Base-by-base conservation (phyloP, 2,797 vertebrate species). In the Xerus rutilus region DNA sequence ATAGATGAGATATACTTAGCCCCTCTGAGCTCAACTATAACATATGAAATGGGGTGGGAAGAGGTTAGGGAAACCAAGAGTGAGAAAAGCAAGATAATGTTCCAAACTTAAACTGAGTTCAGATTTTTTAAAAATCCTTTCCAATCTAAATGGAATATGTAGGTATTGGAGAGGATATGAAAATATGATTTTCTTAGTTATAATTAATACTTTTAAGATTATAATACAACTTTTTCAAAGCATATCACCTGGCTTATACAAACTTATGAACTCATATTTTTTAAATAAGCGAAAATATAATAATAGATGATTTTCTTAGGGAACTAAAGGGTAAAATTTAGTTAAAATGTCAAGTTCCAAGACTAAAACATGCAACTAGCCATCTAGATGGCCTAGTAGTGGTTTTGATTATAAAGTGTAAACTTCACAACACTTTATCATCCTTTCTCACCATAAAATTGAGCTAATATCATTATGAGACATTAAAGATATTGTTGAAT, bases 331-430 rank as follows among this genome's bases (percentile, higher is more conserved):
- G 57, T 89, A 94, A 45, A 69, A 43, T 95, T 98, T 97, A 7
- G 1, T 94, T 83, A 89, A 88, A 96, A 96, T 77, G 93, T 93
- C 87, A 95, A 94, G 84, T 96, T 91, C 93, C 93, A 98, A 98
- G 91, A 94, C 89, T 97, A 97, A 93, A 97, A 86, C 57, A 92
- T 96, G 77, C 89, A 96, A 98, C 98, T 97, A 98, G 96, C 97
- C 96, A 85, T 0, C 86, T 94, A 94, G 87, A 39, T 96, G 93
- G 97, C 90, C 97, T 97, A 84, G 94, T 97, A 90, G 90, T 95
- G 82, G 32, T 78, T 95, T 94, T 65, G 8, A n/a, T 73, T 52
- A 83, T 81, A 85, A 88, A 93, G 91, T 85, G 93, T 47, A 57
- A 91, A 91, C 72, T 97, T 97, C 64, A 57, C 0, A 64, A 57